A percentile compares a stretch with the other conserved stretches of the same genome.
These are phyloP conservation scores for Podotricha telesiphe DNA, from an alignment of 2,888 invertebrate genomes.

Conservation along the genomic window DNA sequence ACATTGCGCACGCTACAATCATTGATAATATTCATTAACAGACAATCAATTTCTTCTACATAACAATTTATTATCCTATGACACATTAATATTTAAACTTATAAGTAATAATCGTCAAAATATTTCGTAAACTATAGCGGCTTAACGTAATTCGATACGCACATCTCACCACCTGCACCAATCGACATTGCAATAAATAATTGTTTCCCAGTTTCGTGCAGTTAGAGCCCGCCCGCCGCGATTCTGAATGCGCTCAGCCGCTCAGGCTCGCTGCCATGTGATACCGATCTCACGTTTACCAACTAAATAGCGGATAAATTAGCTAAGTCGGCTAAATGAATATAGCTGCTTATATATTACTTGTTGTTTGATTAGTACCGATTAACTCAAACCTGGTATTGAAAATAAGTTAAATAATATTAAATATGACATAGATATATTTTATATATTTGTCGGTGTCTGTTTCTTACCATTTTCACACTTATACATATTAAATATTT, in stretches of 20 bases:
- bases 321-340: conserved; percentile 76
- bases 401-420: not conserved
- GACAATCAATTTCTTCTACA: not conserved
- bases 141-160: conserved; percentile 5
- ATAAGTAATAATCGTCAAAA: not conserved
- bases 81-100: not conserved
- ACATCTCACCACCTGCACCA: conserved; percentile 33
- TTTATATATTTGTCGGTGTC: not conserved
- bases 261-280: conserved; percentile 57
- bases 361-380: conserved; percentile 39
- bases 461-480: not conserved
- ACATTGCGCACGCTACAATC: conserved; percentile 4
- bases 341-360: conserved; percentile 55
- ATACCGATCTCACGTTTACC: conserved; percentile 81
- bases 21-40: conserved; percentile 1
- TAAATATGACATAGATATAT: not conserved
- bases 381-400: conserved; percentile 33
- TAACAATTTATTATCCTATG: not conserved
- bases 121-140: not conserved
- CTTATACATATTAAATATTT: too few species aligned
- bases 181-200: conserved; percentile 49
- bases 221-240: conserved; percentile 65
- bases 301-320: conserved; percentile 79
- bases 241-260: conserved; percentile 66
- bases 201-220: conserved; percentile 51